Evolutionary conservation across 2,888 invertebrate genomes (phyloP).

Genomic region (Dugesia japonica): DNA sequence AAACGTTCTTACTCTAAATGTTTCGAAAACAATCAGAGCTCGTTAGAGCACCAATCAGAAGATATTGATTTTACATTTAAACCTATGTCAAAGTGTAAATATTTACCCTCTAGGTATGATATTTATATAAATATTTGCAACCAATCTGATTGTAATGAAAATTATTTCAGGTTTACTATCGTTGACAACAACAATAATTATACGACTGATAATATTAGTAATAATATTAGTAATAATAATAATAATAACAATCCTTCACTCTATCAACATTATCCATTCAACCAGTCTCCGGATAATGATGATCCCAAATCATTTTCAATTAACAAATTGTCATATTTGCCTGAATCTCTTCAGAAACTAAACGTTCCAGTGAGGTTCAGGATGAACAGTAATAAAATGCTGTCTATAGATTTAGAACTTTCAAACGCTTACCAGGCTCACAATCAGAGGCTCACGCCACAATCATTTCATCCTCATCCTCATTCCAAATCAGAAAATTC

Average conservation of each 20-base stretch:
- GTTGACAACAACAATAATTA: neutral
- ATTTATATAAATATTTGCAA: neutral
- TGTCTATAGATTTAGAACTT: neutral
- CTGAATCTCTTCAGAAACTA: neutral
- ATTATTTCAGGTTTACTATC: neutral
- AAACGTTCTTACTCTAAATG: neutral
- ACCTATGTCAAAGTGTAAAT: slow-evolving; percentile 4
- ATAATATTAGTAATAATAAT: no score
- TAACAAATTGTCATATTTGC: neutral
- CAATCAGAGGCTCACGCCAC: neutral
- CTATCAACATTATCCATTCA: no score
- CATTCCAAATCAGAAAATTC: neutral
- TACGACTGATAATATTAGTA: no score
- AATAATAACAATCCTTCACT: no score
- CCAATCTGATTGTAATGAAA: neutral
- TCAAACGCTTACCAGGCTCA: neutral
- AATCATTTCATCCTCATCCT: neutral
- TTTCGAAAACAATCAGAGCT: slow-evolving; percentile 12
- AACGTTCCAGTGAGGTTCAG: neutral
- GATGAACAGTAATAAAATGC: neutral
- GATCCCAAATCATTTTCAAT: neutral
- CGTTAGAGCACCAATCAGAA: slow-evolving; percentile 10
- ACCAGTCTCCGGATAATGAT: no score
- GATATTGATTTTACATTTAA: neutral
- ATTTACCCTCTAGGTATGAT: slow-evolving; percentile 10